Base-by-base conservation (phyloP, 2,797 vertebrate species). In the Argyrosomus regius region DNA sequence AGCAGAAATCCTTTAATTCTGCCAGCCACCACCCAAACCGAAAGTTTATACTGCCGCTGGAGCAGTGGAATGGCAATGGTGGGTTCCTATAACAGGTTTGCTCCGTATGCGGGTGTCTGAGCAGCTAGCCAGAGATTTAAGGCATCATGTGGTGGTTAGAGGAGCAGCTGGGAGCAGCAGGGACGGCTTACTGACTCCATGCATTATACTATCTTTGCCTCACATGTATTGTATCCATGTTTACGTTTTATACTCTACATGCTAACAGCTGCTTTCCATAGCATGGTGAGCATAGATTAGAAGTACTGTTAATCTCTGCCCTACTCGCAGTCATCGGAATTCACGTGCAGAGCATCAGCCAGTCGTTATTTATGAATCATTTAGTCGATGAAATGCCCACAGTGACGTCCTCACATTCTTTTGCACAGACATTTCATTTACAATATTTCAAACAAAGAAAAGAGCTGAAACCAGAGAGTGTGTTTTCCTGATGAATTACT, bases 1-100 rank as follows among this genome's bases (percentile, higher is more conserved):
- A 88, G 84, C 71, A 85, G 63, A 84, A 83, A 84, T 84, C 66
- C 62, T 86, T 85, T 66, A 65, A 81, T 75, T 82, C 82, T 74
- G 63, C 64, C 70, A 72, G 77, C 76, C 81, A 26, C 62, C 69
- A 49, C 53, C 83, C 60, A 61, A 52, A 59, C 59, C n/a, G 28
- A 64, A 73, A 28, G 72, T 79, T 87, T 76, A 13, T 24, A 20
- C 56, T 31, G 54, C 48, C 43, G 76, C 69, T 70, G 61, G 59
- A 82, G 83, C 65, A 43, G 76, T 64, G 64, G 52, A 60, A 62
- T 18, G 49, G 10, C 75, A 68, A 56, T 56, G 70, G 66, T 43
- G 45, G 72, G 69, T 80, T 85, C 66, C 62, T 79, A 17, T 57
- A 67, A 63, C 80, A 85, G 67, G 54, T 85, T 87, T 88, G 28